phyloP scores from a whole-genome alignment of 2,797 vertebrate genomes.

The Sebastes matsubarae region DNA sequence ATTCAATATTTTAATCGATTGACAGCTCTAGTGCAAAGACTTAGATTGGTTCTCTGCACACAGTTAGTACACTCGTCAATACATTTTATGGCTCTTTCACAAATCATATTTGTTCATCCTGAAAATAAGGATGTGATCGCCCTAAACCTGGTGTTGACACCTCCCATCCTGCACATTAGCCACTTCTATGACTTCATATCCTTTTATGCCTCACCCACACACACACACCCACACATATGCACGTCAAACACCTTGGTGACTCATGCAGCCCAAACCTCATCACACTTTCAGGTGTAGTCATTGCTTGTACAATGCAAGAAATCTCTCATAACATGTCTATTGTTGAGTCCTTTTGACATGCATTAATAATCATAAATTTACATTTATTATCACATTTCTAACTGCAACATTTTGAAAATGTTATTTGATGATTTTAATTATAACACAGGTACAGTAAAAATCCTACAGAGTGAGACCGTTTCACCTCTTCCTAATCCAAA shows the following conservation, averaged over 20 bases:
- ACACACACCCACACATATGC: background rate
- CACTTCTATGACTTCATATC: constrained; percentile 28
- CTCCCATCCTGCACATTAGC: constrained; percentile 68
- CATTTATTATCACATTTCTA: background rate
- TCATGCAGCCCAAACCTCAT: constrained; percentile 3
- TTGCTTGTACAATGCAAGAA: background rate
- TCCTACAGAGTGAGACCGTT: background rate
- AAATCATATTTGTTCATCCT: constrained; percentile 6
- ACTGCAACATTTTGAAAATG: background rate
- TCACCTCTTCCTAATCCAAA: background rate
- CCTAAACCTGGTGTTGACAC: constrained; percentile 30
- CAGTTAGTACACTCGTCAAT: background rate
- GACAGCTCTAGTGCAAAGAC: background rate
- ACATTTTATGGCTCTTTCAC: background rate
- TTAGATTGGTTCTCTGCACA: background rate
- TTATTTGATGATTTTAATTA: background rate
- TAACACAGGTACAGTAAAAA: background rate
- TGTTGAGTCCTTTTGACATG: background rate
- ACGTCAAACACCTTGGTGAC: background rate
- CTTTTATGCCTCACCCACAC: constrained; percentile 9
- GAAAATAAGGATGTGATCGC: constrained; percentile 37
- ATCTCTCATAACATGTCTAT: background rate
- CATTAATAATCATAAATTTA: background rate
- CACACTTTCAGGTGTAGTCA: constrained; percentile 19
- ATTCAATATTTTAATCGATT: too few species aligned